Evolutionary conservation across 37 sponge, comb jelly and placozoan genomes (phyloP).

Genomic region (Beroe forskalii): DNA sequence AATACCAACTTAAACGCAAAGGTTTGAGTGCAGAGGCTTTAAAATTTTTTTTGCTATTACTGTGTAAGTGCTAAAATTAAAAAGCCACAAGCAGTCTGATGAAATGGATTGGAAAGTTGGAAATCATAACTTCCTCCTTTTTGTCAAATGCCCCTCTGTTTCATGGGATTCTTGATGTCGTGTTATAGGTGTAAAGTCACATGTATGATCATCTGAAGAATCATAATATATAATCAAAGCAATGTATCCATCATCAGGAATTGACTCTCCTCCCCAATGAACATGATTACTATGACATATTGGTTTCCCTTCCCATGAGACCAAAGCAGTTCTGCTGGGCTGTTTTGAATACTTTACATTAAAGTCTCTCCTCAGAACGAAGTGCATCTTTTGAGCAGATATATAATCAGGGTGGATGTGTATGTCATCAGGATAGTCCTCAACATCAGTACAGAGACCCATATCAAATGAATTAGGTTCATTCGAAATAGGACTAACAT

Average conservation of each 20-base stretch:
- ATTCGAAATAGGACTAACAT: neutral
- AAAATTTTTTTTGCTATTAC: too few species aligned
- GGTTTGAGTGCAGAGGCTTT: too few species aligned
- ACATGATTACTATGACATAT: slow-evolving; percentile 9
- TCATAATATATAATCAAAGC: neutral
- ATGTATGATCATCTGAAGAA: neutral
- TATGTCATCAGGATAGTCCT: neutral
- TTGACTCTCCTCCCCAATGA: neutral
- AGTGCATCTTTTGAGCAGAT: slow-evolving; percentile 24
- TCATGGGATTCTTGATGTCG: too few species aligned
- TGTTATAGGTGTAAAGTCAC: too few species aligned
- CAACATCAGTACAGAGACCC: neutral
- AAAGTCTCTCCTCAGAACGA: neutral
- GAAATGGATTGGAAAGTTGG: too few species aligned
- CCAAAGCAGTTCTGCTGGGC: neutral
- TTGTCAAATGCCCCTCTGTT: too few species aligned
- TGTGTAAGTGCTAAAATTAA: too few species aligned
- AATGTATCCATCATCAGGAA: neutral
- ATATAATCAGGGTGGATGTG: slow-evolving; percentile 1
- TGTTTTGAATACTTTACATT: neutral
- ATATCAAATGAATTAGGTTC: neutral
- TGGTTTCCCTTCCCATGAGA: neutral
- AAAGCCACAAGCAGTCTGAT: too few species aligned
- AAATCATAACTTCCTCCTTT: too few species aligned
- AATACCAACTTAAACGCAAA: too few species aligned